Evolutionary conservation across 2,797 vertebrate species (phyloP), one percentile per base, ranked within the genome.

Genomic region (Cossypha dichroa): DNA sequence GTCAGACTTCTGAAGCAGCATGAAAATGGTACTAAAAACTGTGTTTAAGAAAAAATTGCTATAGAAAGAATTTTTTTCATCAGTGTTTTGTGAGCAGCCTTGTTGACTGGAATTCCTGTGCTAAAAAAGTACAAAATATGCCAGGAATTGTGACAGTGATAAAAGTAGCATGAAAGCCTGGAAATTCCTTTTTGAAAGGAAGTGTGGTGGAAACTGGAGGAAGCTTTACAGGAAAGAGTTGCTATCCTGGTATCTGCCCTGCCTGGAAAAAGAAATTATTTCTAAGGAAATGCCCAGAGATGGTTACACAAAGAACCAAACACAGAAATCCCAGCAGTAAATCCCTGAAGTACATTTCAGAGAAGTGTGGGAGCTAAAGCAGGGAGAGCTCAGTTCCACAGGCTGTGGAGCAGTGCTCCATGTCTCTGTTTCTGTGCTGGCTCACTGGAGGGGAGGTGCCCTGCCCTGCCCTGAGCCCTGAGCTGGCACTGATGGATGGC

Each of bases 201-300:
- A 96, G 87, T 0, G 10, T 84, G 89, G 89, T 75, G 73, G 91
- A 90, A 93, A 73, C 69, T 15, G 66, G 55, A 78, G 93, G 88
- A 96, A 94, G 87, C 69, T 88, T 91, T 95, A 96, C 94, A 96
- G 92, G 95, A 94, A 94, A 55, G 73, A 66, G 82, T 31, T 67
- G 58, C 76, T 88, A 10, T 81, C 55, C 91, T 78, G 87, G 17
- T 74, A 40, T 56, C 69, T 75, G 54, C 34, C 81, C 84, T 83
- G 87, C 82, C 87, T 88, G 89, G 87, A 52, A 89, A 72, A 70
- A 85, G 58, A 59, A 85, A 81, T 91, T 41, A 63, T 90, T 88
- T 90, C 85, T 19, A 45, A 78, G 55, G 87, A 78, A 55, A 94
- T 23, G 31, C 75, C 73, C 58, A 51, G 94, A 91, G 72, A 78